Conservation (phyloP, 2,797 vertebrate species). For the Alosa sapidissima region DNA sequence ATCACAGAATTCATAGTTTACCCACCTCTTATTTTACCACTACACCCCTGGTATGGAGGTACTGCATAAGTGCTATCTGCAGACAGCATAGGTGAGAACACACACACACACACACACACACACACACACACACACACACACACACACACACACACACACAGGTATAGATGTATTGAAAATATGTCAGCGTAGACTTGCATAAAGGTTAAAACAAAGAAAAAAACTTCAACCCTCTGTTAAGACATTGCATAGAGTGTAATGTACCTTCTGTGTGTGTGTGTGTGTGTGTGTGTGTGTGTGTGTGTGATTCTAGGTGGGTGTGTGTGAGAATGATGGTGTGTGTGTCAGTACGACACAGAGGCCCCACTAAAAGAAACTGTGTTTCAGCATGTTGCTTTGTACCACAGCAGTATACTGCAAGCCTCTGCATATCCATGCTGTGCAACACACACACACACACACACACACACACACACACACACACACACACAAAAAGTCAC, state of each 20-base stretch:
- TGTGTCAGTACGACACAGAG: neutral
- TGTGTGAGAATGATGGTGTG: neutral
- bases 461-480: conserved; percentile 42
- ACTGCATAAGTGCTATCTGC: too few species aligned
- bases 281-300: conserved; percentile 27
- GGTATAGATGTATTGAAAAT: too few species aligned
- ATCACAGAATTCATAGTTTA: too few species aligned
- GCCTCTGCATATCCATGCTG: conserved; percentile 71
- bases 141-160: too few species aligned
- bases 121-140: too few species aligned
- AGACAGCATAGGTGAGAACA: too few species aligned
- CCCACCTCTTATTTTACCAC: too few species aligned
- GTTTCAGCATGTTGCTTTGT: conserved; percentile 77
- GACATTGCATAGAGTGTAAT: neutral
- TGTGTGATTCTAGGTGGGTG: conserved; percentile 18
- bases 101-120: too few species aligned
- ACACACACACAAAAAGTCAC: conserved; percentile 36
- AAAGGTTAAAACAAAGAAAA: neutral
- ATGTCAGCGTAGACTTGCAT: neutral
- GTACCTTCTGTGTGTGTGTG: conserved; percentile 31
- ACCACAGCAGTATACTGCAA: conserved; percentile 65
- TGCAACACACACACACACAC: conserved; percentile 52
- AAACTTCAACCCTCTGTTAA: neutral
- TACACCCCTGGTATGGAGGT: too few species aligned
- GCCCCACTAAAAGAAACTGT: conserved; percentile 68